A percentile compares a stretch with the other conserved stretches of the same genome.
These are phyloP conservation scores for Cynopterus brachyotis DNA, from an alignment of 2,113 vertebrate genomes.

Conservation along the genomic window DNA sequence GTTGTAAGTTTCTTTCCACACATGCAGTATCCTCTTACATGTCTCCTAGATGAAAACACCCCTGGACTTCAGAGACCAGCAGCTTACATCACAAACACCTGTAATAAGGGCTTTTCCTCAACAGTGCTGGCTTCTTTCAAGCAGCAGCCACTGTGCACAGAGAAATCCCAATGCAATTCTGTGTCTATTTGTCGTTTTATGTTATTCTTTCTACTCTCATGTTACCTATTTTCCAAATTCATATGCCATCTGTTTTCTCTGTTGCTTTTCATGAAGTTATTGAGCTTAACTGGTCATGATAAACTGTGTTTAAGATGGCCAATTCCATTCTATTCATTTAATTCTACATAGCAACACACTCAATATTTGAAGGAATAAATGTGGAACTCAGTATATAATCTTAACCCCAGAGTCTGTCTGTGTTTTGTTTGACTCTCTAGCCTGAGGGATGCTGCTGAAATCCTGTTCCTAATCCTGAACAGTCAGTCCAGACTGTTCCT, in stretches of 20 bases:
- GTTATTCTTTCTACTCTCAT: background rate
- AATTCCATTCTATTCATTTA: background rate
- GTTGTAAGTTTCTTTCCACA: background rate
- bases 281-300: background rate
- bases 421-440: background rate
- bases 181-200: background rate
- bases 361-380: background rate
- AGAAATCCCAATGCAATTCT: background rate
- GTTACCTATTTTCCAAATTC: slow-evolving; percentile 14
- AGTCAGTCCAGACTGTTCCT: background rate
- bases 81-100: background rate
- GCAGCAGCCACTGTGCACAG: background rate
- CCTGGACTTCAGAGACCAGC: background rate
- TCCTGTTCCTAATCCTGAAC: background rate
- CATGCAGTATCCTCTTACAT: background rate
- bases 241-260: background rate
- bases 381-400: background rate
- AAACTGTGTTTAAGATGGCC: background rate
- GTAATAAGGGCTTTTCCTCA: background rate
- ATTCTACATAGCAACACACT: background rate
- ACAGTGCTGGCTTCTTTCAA: background rate
- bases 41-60: background rate
- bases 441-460: background rate
- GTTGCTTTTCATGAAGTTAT: background rate
- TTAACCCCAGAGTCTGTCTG: background rate